Base-by-base conservation (phyloP, 1,140 invertebrate genomes). In the Plectrocnemia conspersa region DNA sequence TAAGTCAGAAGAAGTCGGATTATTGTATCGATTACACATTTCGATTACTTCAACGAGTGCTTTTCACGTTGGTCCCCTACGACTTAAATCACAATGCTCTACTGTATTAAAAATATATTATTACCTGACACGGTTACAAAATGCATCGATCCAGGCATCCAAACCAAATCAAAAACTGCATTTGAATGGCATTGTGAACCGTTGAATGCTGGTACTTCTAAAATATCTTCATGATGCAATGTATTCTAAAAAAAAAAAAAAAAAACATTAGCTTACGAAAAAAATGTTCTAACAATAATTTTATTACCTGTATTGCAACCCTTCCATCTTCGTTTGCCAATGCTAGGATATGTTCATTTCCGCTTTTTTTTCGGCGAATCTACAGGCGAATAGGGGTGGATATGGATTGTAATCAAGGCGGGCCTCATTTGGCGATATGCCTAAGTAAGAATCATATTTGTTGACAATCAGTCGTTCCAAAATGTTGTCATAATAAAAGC, bases 101-200 rank as follows among this genome's bases (percentile, higher is more conserved):
- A 18, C 9, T 29, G 22, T 40, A 29, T 25, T 19, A 36, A 52
- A 27, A 4, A 25, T 41, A 23, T 36, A 33, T n/a, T n/a, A n/a
- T 38, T 62, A 75, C 74, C 75, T 45, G 89, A 89, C 1, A 82
- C 89, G 36, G 88, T 91, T 3, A 93, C 79, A 25, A 93, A 76
- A 60, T 84, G 84, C 68, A 83, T 78, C 56, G 86, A 77, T 1
- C 78, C 73, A 3, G 84, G 82, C 70, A 86, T 82, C 91, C 91
- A 95, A 5, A 85, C 82, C 35, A 93, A 63, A 69, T 95, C 91
- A 71, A 93, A 93, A 13, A 93, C 85, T 11, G 90, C 89, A 79
- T 93, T 93, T 58, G 79, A 78, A 68, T 95, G 91, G 35, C 86
- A 88, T 65, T 83, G 71, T 33, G 74, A 71, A 1, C 74, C 74